Evolutionary conservation across 2,888 invertebrate species (phyloP).

Genomic region (Troglohyphantes excavatus): DNA sequence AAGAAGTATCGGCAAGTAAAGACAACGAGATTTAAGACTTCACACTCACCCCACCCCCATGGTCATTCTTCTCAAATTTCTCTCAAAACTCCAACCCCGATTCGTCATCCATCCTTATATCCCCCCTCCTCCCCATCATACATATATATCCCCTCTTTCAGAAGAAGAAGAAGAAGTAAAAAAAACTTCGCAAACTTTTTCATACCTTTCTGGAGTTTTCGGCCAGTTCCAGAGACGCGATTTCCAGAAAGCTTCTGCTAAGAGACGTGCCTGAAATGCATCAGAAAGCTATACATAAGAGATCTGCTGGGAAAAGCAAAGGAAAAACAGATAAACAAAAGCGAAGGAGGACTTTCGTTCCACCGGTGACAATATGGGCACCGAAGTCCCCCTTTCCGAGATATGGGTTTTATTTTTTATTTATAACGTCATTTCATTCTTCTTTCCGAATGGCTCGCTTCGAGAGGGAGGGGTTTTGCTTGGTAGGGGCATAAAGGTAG

Average conservation of each 20-base stretch:
- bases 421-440: not conserved
- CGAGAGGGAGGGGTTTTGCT: slow-evolving; percentile 9
- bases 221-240: slow-evolving; percentile 59
- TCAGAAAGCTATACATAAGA: slow-evolving; percentile 53
- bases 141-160: not conserved
- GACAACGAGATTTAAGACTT: slow-evolving; percentile 65
- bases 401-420: slow-evolving; percentile 48
- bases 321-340: not conserved
- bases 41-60: not conserved
- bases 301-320: not conserved
- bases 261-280: slow-evolving; percentile 68
- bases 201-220: slow-evolving; percentile 24
- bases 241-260: slow-evolving; percentile 48
- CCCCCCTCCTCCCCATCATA: not conserved
- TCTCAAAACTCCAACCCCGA: slow-evolving; percentile 45
- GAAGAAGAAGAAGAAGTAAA: not conserved
- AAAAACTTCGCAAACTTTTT: slow-evolving; percentile 6
- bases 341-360: slow-evolving; percentile 30
- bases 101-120: slow-evolving; percentile 54
- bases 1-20: slow-evolving; percentile 70
- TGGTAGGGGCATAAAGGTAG: slow-evolving; percentile 10
- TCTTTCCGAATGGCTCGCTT: slow-evolving; percentile 7
- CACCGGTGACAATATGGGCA: slow-evolving; percentile 64
- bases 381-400: slow-evolving; percentile 22
- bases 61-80: slow-evolving; percentile 68